These are phyloP conservation scores for Rhabdornis inornatus DNA, from an alignment of 2,113 vertebrate genomes.

Conservation along the genomic window DNA sequence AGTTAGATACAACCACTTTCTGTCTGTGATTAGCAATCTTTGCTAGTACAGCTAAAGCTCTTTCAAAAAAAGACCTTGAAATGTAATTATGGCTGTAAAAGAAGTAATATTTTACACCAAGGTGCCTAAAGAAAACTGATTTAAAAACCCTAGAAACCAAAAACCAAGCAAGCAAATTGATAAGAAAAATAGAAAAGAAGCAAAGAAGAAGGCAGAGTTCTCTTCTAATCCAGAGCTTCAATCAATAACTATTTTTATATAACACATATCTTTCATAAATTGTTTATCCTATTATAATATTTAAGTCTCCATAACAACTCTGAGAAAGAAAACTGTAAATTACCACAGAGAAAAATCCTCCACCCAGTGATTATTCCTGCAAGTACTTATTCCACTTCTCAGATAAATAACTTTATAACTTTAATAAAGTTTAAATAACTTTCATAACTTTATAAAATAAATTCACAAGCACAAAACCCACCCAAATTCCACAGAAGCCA, in stretches of 20 bases:
- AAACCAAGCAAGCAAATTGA: neutral
- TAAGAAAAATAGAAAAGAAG: neutral
- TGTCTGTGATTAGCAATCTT: neutral
- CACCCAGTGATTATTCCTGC: neutral
- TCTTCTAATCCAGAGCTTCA: neutral
- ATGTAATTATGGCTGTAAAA: neutral
- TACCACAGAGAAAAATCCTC: neutral
- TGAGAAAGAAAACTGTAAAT: neutral
- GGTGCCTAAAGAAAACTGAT: neutral
- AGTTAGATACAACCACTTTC: neutral
- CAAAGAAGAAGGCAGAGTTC: neutral
- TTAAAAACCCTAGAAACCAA: neutral
- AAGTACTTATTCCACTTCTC: neutral
- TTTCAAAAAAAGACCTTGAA: neutral
- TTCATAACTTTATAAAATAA: neutral
- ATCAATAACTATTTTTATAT: neutral
- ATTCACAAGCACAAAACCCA: neutral
- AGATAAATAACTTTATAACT: no score
- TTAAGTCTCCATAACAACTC: neutral
- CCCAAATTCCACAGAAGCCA: constrained; percentile 8
- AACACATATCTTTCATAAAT: neutral
- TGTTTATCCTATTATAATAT: neutral
- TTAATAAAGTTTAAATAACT: no score
- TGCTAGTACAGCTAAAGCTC: neutral
- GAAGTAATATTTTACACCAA: neutral